Evolutionary conservation across 2,797 vertebrate species (phyloP).

Genomic region (Choloepus didactylus): DNA sequence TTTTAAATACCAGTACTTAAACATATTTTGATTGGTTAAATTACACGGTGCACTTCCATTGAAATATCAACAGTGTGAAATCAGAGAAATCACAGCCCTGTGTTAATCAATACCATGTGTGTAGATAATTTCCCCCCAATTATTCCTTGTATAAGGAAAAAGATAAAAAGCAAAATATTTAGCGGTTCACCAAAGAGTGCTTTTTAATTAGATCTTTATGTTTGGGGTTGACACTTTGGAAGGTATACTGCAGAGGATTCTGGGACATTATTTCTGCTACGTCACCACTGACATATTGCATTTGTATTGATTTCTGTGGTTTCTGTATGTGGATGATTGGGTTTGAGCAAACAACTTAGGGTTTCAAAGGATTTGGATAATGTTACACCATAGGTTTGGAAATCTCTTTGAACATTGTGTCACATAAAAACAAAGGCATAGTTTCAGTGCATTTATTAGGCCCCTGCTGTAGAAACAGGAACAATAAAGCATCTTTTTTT

Average conservation of each 20-base stretch:
- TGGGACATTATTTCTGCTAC: constrained; percentile 24
- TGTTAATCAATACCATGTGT: constrained; percentile 79
- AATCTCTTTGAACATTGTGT: constrained; percentile 85
- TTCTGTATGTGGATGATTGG: constrained; percentile 80
- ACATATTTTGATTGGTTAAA: constrained; percentile 84
- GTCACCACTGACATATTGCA: constrained; percentile 27
- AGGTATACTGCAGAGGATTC: constrained; percentile 35
- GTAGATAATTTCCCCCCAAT: constrained; percentile 67
- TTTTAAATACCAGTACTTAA: constrained; percentile 87
- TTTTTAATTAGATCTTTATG: constrained; percentile 68
- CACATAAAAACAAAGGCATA: constrained; percentile 82
- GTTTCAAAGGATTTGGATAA: constrained; percentile 88
- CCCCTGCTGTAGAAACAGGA: constrained; percentile 85
- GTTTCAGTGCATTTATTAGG: constrained; percentile 87
- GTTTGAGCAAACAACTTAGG: constrained; percentile 84
- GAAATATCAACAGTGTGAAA: constrained; percentile 78
- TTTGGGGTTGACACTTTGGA: constrained; percentile 14
- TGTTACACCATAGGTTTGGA: constrained; percentile 82
- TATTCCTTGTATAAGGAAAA: constrained; percentile 66
- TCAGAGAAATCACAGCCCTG: constrained; percentile 71
- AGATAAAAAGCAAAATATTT: constrained; percentile 65
- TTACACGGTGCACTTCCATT: constrained; percentile 81
- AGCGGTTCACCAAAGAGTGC: constrained; percentile 66
- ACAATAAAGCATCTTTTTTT: constrained; percentile 89
- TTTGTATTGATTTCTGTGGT: constrained; percentile 80